A percentile compares a stretch with the other conserved stretches of the same genome.
phyloP scores from a whole-genome alignment of 2,888 invertebrate genomes.

The Argyra leucocephala region DNA sequence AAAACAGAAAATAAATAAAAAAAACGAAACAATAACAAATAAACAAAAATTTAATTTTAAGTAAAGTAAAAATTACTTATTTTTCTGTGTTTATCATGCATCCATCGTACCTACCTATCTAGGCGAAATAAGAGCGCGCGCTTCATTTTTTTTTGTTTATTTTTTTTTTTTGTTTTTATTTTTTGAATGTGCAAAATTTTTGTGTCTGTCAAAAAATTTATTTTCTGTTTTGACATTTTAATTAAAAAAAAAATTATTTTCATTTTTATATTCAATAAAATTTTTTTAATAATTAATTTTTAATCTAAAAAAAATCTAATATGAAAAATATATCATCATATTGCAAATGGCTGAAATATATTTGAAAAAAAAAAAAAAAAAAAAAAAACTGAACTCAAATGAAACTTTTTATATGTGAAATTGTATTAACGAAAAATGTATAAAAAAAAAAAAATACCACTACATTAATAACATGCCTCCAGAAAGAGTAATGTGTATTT shows the following conservation, averaged over 20 bases:
- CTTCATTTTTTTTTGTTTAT: not conserved
- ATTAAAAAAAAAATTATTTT: not conserved
- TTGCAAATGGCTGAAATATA: not conserved
- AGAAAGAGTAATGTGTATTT: not conserved
- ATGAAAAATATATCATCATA: not conserved
- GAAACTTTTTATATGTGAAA: not conserved
- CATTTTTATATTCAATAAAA: not conserved
- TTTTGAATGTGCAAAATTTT: no score
- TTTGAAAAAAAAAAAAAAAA: not conserved
- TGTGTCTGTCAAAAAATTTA: not conserved
- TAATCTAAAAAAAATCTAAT: not conserved
- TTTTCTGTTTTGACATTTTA: not conserved
- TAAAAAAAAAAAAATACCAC: constrained; percentile 1
- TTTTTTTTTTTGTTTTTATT: not conserved
- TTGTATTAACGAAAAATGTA: no score
- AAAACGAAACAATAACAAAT: not conserved
- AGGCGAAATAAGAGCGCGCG: not conserved
- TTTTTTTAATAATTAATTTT: not conserved
- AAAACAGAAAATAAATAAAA: not conserved
- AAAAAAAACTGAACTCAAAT: not conserved
- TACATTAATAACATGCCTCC: not conserved
- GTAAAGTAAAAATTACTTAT: not conserved
- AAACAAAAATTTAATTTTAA: not conserved
- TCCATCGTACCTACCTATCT: not conserved
- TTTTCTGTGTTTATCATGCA: not conserved